These are phyloP conservation scores for Fistularia commersonii DNA, from an alignment of 2,797 vertebrate genomes.

Conservation along the genomic window DNA sequence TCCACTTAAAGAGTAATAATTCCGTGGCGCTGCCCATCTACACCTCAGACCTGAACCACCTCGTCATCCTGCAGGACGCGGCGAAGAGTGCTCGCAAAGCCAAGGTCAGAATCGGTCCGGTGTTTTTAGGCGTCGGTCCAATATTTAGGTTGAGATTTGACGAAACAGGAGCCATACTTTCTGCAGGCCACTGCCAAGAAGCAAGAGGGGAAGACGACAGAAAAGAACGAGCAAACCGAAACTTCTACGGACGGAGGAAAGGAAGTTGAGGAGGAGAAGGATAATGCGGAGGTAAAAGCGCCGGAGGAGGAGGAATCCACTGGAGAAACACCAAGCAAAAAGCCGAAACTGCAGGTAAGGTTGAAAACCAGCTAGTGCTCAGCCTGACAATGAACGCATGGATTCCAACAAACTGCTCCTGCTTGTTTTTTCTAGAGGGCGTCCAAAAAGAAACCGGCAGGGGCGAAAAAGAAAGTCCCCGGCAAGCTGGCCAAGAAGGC, in stretches of 20 bases:
- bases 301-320: conserved; percentile 57
- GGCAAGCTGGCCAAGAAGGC: conserved; percentile 47
- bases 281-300: neutral
- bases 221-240: conserved; percentile 1
- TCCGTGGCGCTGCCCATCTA: conserved; percentile 89
- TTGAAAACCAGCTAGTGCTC: no score
- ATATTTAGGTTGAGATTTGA: neutral
- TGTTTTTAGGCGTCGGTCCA: neutral
- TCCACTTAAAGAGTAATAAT: conserved; percentile 87
- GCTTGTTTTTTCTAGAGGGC: conserved; percentile 22
- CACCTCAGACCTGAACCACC: conserved; percentile 72
- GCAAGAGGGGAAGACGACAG: conserved; percentile 1
- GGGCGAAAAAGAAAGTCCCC: conserved; percentile 37
- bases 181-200: conserved; percentile 31
- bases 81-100: neutral
- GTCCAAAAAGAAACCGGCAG: conserved; percentile 40
- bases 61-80: conserved; percentile 47
- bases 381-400: neutral
- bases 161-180: neutral
- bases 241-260: neutral
- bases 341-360: conserved; percentile 68
- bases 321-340: conserved; percentile 64
- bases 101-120: neutral
- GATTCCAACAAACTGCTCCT: neutral
- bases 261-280: neutral